phyloP scores from a whole-genome alignment of 37 sponge, comb jelly and placozoan species.

The Ephydatia muelleri region DNA sequence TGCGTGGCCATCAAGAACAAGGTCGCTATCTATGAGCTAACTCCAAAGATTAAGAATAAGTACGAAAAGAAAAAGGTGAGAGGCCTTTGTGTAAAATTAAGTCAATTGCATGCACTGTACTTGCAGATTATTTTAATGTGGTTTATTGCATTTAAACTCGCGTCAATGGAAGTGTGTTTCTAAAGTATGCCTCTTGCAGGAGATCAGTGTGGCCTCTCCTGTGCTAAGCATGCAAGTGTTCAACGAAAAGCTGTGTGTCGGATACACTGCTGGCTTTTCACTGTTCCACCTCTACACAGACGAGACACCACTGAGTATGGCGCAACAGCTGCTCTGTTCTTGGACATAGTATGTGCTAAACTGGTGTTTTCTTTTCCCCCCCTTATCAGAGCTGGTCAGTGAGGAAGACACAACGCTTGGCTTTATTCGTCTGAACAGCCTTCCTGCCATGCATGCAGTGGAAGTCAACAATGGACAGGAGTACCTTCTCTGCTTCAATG shows the following conservation, averaged over 20 bases:
- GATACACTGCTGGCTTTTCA: slow-evolving; percentile 79
- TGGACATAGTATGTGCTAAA: background rate
- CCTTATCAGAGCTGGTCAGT: slow-evolving; percentile 67
- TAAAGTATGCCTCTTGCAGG: slow-evolving; percentile 30
- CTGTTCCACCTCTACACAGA: slow-evolving; percentile 75
- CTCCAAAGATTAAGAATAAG: slow-evolving; percentile 28
- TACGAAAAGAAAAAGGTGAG: slow-evolving; percentile 66
- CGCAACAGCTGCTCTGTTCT: background rate
- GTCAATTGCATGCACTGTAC: background rate
- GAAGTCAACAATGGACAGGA: slow-evolving; percentile 90
- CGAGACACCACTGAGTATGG: slow-evolving; percentile 61
- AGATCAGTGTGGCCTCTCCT: slow-evolving; percentile 48
- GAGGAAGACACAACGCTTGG: slow-evolving; percentile 81
- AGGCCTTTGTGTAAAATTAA: background rate
- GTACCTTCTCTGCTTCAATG: slow-evolving; percentile 95
- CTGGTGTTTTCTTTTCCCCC: background rate
- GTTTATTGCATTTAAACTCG: background rate
- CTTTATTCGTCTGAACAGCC: slow-evolving; percentile 82
- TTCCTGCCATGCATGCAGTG: slow-evolving; percentile 82
- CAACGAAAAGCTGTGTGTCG: slow-evolving; percentile 78
- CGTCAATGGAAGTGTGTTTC: background rate
- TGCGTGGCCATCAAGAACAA: slow-evolving; percentile 90
- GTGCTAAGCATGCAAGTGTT: slow-evolving; percentile 73
- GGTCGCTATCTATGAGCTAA: slow-evolving; percentile 65
- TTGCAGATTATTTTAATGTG: background rate